Base-by-base conservation (phyloP, 2,888 invertebrate species). In the Iselma pallidipennis region DNA sequence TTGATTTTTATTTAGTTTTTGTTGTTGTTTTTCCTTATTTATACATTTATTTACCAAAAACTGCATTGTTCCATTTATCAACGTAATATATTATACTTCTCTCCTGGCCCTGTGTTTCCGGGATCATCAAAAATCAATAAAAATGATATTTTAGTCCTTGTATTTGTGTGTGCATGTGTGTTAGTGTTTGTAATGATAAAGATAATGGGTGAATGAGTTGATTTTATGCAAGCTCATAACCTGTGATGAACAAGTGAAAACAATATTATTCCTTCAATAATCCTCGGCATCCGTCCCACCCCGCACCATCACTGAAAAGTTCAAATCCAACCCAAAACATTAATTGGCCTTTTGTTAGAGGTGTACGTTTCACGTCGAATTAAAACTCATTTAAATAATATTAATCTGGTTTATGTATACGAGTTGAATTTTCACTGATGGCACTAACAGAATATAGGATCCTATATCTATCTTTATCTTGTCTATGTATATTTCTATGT, bases 301-400 rank as follows among this genome's bases (percentile, higher is more conserved):
- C n/a, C n/a, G n/a, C n/a, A n/a, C n/a, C n/a, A n/a, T n/a, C n/a
- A n/a, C 50, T 64, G 63, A 69, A 19, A 42, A 42, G 16, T 9
- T 42, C 42, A 42, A 70, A 70, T 71, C 72, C 65, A n/a, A 66
- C 63, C 68, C 23, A 51, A 58, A 71, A 69, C 74, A 74, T 73
- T 78, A 78, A 79, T 79, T 79, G 78, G 75, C 70, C 78, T 71
- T 77, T 76, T 78, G 76, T 77, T 67, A 65, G 66, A n/a, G 16
- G 68, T 58, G 66, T 65, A 63, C 74, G 71, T 75, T 73, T 71
- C 74, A 70, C 73, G 74, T 74, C 73, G 76, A 78, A 79, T 78
- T 78, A 78, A 78, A 78, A 78, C 76, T 79, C 76, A 79, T 79
- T 79, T 79, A 77, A 79, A 79, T 79, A 79, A 77, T 75, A 79